These are phyloP conservation scores for Enteromius radiatus DNA, from an alignment of 2,797 vertebrate species.

Conservation along the genomic window DNA sequence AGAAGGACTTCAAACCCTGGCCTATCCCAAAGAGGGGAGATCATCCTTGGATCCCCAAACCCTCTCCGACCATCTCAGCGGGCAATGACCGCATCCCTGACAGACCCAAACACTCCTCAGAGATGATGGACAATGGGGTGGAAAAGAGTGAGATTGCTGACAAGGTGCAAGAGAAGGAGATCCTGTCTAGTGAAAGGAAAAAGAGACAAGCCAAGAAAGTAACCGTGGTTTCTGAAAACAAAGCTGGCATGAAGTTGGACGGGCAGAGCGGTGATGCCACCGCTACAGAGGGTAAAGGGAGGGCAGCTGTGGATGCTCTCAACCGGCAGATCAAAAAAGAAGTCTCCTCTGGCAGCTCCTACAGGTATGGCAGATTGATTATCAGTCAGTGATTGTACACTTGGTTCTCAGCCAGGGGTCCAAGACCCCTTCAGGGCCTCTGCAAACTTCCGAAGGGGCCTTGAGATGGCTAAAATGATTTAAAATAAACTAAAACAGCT, in stretches of 20 bases:
- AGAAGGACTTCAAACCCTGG: constrained; percentile 97
- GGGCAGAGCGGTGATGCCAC: constrained; percentile 54
- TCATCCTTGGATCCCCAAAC: constrained; percentile 95
- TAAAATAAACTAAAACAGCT: neutral
- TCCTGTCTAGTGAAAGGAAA: constrained; percentile 75
- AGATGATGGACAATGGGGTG: constrained; percentile 71
- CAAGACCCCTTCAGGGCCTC: neutral
- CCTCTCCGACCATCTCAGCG: constrained; percentile 66
- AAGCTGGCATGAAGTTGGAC: constrained; percentile 63
- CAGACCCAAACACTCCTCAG: constrained; percentile 61
- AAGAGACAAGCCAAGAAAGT: constrained; percentile 64
- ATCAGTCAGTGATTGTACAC: constrained; percentile 41
- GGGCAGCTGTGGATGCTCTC: constrained; percentile 87
- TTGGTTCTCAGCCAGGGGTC: neutral
- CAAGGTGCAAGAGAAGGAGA: constrained; percentile 80
- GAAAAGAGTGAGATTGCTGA: constrained; percentile 80
- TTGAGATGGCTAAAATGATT: neutral
- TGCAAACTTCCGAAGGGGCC: neutral
- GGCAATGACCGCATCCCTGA: constrained; percentile 66
- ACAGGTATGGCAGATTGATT: constrained; percentile 82
- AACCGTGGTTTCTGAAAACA: constrained; percentile 69
- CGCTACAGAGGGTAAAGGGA: constrained; percentile 73
- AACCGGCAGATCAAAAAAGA: constrained; percentile 94
- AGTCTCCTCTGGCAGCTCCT: constrained; percentile 83
- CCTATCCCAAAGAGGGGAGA: constrained; percentile 89